A percentile compares a stretch with the other conserved stretches of the same genome.
These are phyloP conservation scores for Leptopilina drosophilae DNA, from an alignment of 2,888 invertebrate species.

Conservation along the genomic window DNA sequence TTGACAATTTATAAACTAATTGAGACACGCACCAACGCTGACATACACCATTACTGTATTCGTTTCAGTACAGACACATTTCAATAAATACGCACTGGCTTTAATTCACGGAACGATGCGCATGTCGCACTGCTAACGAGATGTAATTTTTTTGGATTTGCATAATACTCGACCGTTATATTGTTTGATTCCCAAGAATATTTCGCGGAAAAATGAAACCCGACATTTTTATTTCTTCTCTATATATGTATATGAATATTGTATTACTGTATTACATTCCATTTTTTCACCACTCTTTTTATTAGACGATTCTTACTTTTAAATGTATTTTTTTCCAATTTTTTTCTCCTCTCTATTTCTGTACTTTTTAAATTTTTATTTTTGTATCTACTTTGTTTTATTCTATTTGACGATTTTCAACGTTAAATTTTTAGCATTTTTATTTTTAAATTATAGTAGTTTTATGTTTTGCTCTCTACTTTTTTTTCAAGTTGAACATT, in stretches of 20 bases:
- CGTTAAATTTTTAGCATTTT: not conserved
- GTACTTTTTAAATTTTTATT: not conserved
- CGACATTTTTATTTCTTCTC: not conserved
- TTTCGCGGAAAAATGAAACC: not conserved
- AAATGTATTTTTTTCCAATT: not conserved
- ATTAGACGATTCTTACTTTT: not conserved
- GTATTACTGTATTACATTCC: not conserved
- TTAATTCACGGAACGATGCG: slow-evolving; percentile 23
- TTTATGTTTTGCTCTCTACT: not conserved
- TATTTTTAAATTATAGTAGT: not conserved
- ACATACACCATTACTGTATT: slow-evolving; percentile 7
- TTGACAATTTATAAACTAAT: slow-evolving; percentile 35
- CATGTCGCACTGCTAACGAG: not conserved
- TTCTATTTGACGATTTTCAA: not conserved
- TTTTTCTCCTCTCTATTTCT: not conserved
- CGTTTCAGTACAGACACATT: slow-evolving; percentile 12
- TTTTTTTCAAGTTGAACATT: too few species aligned
- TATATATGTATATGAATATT: not conserved
- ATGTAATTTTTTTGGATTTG: not conserved
- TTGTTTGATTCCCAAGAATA: not conserved
- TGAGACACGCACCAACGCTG: slow-evolving; percentile 30
- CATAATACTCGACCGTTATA: not conserved
- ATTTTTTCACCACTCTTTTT: not conserved
- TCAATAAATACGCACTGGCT: slow-evolving; percentile 28
- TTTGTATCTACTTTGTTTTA: not conserved